phyloP scores from a whole-genome alignment of 2,888 invertebrate genomes.

The Rhagonycha fulva region DNA sequence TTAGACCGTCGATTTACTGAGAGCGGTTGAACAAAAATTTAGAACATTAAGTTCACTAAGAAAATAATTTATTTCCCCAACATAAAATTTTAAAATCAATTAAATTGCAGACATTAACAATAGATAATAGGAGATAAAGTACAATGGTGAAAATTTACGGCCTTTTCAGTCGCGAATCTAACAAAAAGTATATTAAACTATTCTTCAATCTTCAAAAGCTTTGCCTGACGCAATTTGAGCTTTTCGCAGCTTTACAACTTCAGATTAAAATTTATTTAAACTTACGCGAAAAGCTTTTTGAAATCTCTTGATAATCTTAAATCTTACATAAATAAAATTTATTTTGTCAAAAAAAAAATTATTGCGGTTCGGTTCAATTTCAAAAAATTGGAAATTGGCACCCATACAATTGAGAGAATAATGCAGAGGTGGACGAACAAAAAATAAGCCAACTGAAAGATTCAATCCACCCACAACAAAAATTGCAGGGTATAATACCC shows the following conservation, averaged over 20 bases:
- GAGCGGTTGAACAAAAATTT: neutral
- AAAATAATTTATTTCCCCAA: neutral
- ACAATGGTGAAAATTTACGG: neutral
- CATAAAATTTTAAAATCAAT: neutral
- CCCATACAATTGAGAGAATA: neutral
- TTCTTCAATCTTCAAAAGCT: neutral
- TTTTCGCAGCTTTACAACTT: neutral
- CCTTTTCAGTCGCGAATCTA: neutral
- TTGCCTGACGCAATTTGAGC: neutral
- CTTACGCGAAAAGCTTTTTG: neutral
- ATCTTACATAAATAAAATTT: neutral
- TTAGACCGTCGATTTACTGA: too few relatives aligned
- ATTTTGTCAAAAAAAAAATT: neutral
- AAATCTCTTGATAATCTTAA: neutral
- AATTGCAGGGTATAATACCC: neutral
- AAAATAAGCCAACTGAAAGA: neutral
- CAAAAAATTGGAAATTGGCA: neutral
- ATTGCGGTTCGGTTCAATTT: too few relatives aligned
- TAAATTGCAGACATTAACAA: too few relatives aligned
- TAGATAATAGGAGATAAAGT: neutral
- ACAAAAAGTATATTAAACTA: neutral
- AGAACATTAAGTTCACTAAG: neutral
- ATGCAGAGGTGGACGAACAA: neutral
- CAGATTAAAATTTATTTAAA: neutral
- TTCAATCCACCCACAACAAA: neutral